A percentile compares a stretch with the other conserved stretches of the same genome.
phyloP scores from a whole-genome alignment of 2,113 vertebrate genomes.

The Anolis sagrei region DNA sequence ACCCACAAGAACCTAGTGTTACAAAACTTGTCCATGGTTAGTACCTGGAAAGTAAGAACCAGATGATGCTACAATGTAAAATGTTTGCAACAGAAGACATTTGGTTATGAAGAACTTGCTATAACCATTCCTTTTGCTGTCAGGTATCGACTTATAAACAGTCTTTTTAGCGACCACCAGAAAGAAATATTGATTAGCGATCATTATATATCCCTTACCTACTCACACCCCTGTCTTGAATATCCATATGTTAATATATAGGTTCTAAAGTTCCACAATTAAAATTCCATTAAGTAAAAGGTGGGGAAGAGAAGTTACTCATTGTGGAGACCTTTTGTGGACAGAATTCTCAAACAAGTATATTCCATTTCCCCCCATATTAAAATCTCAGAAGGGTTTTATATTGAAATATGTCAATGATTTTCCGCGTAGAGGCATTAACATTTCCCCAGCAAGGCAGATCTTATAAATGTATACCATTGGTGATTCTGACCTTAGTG shows the following conservation, averaged over 20 bases:
- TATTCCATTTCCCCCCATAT: constrained; percentile 66
- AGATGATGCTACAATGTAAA: constrained; percentile 71
- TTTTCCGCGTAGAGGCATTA: constrained; percentile 37
- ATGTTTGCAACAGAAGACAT: constrained; percentile 78
- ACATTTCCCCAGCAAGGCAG: constrained; percentile 46
- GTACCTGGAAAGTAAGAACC: constrained; percentile 62
- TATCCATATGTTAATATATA: constrained; percentile 62
- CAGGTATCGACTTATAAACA: constrained; percentile 79
- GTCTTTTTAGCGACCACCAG: constrained; percentile 79
- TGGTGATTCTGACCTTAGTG: constrained; percentile 54
- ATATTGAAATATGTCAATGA: constrained; percentile 62
- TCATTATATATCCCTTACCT: constrained; percentile 78
- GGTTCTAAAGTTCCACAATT: constrained; percentile 70
- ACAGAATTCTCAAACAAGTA: constrained; percentile 71
- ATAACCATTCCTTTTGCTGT: constrained; percentile 79
- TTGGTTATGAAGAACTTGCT: constrained; percentile 78
- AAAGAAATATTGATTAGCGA: constrained; percentile 80
- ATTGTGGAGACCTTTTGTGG: constrained; percentile 59
- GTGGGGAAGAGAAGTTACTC: constrained; percentile 69
- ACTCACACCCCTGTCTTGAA: constrained; percentile 72
- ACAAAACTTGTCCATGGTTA: constrained; percentile 65
- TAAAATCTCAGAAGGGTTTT: constrained; percentile 69
- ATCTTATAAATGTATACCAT: constrained; percentile 38
- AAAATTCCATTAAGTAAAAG: constrained; percentile 67
- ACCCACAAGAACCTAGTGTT: too few relatives aligned